Percentiles rank a stretch among this genome's conserved stretches.
Evolutionary conservation across 2,797 vertebrate genomes (phyloP).

Genomic region (Phoeniculus purpureus): DNA sequence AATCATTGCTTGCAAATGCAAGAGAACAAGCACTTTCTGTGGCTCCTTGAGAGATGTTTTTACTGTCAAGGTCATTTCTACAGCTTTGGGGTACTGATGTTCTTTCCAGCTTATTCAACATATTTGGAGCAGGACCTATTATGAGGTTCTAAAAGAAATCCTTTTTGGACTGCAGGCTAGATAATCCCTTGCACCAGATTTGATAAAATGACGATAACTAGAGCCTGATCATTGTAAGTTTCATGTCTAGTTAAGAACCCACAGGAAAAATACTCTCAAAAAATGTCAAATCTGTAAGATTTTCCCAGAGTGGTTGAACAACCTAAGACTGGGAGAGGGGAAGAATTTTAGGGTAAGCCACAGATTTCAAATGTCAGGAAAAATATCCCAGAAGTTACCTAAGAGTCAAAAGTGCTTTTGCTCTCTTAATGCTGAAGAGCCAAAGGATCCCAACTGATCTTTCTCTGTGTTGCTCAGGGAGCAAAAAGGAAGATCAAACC

Average conservation of each 20-base stretch:
- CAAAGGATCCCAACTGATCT: background rate
- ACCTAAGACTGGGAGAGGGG: background rate
- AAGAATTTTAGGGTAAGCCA: background rate
- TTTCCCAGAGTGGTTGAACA: background rate
- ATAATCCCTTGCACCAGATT: background rate
- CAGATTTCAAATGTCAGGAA: background rate
- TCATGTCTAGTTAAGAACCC: background rate
- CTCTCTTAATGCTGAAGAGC: background rate
- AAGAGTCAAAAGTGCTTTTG: background rate
- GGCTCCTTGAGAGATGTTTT: background rate
- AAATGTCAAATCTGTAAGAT: background rate
- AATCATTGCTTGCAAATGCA: background rate
- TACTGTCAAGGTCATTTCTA: background rate
- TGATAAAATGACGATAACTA: background rate
- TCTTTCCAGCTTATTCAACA: background rate
- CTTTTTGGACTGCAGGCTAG: background rate
- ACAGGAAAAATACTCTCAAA: background rate
- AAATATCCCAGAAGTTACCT: background rate
- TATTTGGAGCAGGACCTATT: background rate
- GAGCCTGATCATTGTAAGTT: background rate
- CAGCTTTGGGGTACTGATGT: background rate
- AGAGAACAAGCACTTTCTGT: background rate
- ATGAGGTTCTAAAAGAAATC: background rate
- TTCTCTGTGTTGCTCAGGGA: background rate
- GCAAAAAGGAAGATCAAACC: background rate